These are phyloP conservation scores for Drosophila nannoptera DNA, from an alignment of 1,140 invertebrate species.

Conservation along the genomic window DNA sequence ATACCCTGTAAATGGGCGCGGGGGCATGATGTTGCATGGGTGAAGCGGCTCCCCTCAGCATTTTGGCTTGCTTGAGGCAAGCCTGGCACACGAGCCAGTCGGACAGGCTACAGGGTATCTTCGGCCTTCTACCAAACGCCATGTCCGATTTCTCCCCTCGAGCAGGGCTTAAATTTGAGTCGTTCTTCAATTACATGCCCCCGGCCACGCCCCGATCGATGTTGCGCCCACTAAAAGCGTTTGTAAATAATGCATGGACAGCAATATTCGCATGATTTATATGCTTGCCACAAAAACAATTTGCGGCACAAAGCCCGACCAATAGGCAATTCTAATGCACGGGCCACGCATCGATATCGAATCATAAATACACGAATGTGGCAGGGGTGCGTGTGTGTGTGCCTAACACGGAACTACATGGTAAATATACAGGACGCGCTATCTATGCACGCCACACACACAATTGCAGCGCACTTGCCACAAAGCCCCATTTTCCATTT, in stretches of 20 bases:
- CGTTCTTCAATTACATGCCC: no score
- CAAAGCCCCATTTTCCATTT: conserved; percentile 66
- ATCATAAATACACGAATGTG: conserved; percentile 57
- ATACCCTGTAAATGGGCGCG: no score
- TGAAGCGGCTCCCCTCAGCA: no score
- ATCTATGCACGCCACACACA: conserved; percentile 59
- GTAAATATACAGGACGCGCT: conserved; percentile 29
- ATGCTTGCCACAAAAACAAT: conserved; percentile 68
- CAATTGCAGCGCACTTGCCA: conserved; percentile 69
- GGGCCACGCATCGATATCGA: conserved; percentile 50
- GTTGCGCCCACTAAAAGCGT: conserved; percentile 22
- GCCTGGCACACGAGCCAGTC: no score
- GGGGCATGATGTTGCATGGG: no score
- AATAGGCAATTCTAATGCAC: conserved; percentile 14
- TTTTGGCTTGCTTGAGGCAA: no score
- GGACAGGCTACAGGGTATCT: no score
- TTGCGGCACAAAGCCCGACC: conserved; percentile 28
- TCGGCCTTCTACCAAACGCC: no score
- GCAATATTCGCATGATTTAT: conserved; percentile 70
- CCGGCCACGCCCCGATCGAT: no score
- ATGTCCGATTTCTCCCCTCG: no score
- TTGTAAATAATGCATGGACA: conserved; percentile 61
- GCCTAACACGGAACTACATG: no score
- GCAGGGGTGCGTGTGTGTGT: background rate
- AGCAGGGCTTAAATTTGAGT: no score